A percentile compares a stretch with the other conserved stretches of the same genome.
phyloP scores from a whole-genome alignment of 2,888 invertebrate genomes.

The Phragmatobia fuliginosa region DNA sequence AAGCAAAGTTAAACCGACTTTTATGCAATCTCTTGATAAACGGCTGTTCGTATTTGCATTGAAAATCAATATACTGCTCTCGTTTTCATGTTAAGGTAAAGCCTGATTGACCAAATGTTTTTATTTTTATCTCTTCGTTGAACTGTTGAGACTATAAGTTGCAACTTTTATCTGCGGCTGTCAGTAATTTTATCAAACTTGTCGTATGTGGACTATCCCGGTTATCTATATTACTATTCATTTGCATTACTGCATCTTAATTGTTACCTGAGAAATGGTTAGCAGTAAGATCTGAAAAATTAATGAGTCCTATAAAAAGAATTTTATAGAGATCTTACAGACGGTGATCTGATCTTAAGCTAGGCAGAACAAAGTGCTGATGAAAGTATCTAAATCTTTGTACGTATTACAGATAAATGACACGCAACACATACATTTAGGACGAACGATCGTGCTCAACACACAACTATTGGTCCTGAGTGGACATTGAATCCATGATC shows the following conservation, averaged over 20 bases:
- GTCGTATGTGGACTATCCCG: not conserved
- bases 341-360: too few relatives aligned
- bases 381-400: too few relatives aligned
- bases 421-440: too few relatives aligned
- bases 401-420: too few relatives aligned
- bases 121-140: constrained; percentile 47
- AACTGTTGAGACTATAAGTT: constrained; percentile 42
- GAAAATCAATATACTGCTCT: constrained; percentile 71
- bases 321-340: too few relatives aligned
- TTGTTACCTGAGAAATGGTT: not conserved
- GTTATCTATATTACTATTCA: not conserved
- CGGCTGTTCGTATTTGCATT: constrained; percentile 81
- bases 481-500: too few relatives aligned
- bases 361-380: too few relatives aligned
- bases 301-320: too few relatives aligned
- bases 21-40: constrained; percentile 79
- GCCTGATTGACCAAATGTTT: constrained; percentile 55
- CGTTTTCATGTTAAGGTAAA: constrained; percentile 49
- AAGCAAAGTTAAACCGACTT: constrained; percentile 62
- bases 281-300: not conserved
- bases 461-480: too few relatives aligned
- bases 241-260: not conserved
- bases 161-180: constrained; percentile 32
- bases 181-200: constrained; percentile 8
- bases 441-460: too few relatives aligned